Evolutionary conservation across 2,888 invertebrate genomes (phyloP).

Genomic region (Furcula furcula): DNA sequence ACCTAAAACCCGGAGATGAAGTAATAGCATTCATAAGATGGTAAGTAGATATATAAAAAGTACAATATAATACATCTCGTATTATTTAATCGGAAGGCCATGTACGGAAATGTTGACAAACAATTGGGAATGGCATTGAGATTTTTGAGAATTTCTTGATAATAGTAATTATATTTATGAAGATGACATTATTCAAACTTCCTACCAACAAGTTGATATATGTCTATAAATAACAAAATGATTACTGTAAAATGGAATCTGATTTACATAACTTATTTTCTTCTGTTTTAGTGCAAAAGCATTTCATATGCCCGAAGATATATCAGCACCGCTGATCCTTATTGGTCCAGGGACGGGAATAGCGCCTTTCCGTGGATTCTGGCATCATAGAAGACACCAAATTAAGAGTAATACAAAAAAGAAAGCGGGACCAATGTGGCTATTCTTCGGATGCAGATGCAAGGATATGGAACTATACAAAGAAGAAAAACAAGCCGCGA

Average conservation of each 20-base stretch:
- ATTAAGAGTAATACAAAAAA: slow-evolving; percentile 34
- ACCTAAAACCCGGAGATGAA: slow-evolving; percentile 84
- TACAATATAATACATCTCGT: no score
- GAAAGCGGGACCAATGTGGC: slow-evolving; percentile 82
- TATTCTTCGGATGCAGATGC: slow-evolving; percentile 94
- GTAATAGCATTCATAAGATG: slow-evolving; percentile 89
- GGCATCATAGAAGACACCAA: slow-evolving; percentile 87
- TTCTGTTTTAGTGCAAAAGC: slow-evolving; percentile 87
- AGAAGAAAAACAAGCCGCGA: slow-evolving; percentile 88
- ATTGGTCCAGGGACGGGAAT: slow-evolving; percentile 97
- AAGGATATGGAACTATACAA: slow-evolving; percentile 90
- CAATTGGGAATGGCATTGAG: no score
- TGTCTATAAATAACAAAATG: no score
- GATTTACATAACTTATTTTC: no score
- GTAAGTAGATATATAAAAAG: slow-evolving; percentile 61
- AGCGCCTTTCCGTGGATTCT: slow-evolving; percentile 96
- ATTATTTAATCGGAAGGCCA: no score
- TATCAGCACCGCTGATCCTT: slow-evolving; percentile 89
- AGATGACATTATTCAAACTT: no score
- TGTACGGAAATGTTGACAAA: no score
- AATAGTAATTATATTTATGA: no score
- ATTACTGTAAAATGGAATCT: no score
- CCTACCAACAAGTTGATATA: no score
- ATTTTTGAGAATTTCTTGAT: no score
- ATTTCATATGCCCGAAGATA: slow-evolving; percentile 91